A percentile compares a stretch with the other conserved stretches of the same genome.
These are phyloP conservation scores for Mungos mungo DNA, from an alignment of 2,113 vertebrate genomes.

Conservation along the genomic window DNA sequence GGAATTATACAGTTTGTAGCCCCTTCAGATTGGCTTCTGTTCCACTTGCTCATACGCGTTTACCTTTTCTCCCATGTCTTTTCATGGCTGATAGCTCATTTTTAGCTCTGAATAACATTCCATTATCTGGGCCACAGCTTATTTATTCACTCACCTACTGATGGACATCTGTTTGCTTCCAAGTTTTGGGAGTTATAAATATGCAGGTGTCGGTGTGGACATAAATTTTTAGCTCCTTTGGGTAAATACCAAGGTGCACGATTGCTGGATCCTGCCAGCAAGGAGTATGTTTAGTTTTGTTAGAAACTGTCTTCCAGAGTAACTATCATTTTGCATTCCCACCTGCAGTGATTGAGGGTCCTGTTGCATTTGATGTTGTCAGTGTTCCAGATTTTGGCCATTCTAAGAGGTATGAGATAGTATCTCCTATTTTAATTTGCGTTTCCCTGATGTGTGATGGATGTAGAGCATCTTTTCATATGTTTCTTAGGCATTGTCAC, in stretches of 20 bases:
- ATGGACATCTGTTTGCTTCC: neutral
- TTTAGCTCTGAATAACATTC: neutral
- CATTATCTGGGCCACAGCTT: neutral
- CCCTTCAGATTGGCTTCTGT: neutral
- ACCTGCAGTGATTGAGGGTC: neutral
- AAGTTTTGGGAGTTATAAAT: neutral
- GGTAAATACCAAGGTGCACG: neutral
- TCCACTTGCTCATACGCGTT: neutral
- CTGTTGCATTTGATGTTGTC: neutral
- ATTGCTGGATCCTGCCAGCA: neutral
- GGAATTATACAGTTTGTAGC: neutral
- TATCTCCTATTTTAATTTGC: neutral
- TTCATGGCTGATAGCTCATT: neutral
- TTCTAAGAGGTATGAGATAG: neutral
- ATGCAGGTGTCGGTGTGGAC: neutral
- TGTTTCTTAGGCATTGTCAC: neutral
- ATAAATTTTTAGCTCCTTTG: neutral
- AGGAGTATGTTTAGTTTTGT: neutral
- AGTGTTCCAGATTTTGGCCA: neutral
- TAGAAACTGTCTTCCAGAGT: neutral
- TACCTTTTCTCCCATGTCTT: neutral
- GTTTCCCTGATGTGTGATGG: neutral
- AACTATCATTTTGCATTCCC: neutral
- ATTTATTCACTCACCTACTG: neutral
- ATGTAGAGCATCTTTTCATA: neutral